Percentiles rank a stretch among this genome's conserved stretches.
These are phyloP conservation scores for Drosophila pseudoananassae DNA, from an alignment of 1,140 invertebrate species.

Conservation along the genomic window DNA sequence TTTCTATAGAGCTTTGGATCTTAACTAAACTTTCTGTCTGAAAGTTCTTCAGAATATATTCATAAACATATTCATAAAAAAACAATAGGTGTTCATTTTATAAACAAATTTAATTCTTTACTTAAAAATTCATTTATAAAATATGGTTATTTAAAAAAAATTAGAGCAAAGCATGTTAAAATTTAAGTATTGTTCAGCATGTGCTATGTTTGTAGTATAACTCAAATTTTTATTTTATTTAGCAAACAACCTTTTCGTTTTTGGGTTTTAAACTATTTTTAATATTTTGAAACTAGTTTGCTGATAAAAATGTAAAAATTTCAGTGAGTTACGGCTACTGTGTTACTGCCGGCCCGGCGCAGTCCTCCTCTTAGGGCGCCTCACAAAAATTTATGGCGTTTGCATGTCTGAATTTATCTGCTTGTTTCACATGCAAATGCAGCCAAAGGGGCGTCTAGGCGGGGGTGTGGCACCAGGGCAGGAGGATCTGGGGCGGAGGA, in stretches of 20 bases:
- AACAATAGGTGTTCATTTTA: too few relatives aligned
- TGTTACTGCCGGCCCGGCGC: constrained; percentile 24
- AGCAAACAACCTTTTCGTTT: neutral
- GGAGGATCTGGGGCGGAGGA: neutral
- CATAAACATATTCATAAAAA: too few relatives aligned
- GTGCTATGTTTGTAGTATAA: too few relatives aligned
- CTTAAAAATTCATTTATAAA: too few relatives aligned
- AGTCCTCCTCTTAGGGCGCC: constrained; percentile 25
- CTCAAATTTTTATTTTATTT: too few relatives aligned
- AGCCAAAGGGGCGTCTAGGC: constrained; percentile 21
- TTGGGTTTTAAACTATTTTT: neutral
- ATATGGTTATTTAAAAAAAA: too few relatives aligned
- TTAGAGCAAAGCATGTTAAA: too few relatives aligned
- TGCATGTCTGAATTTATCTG: constrained; percentile 81
- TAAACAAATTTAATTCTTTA: too few relatives aligned
- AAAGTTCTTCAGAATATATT: too few relatives aligned
- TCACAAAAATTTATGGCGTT: constrained; percentile 75
- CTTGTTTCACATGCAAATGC: constrained; percentile 82
- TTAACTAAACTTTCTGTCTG: too few relatives aligned
- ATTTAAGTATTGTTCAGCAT: too few relatives aligned
- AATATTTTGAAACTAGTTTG: neutral
- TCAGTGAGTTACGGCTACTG: constrained; percentile 32
- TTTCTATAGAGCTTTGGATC: too few relatives aligned
- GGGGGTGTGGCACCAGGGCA: neutral
- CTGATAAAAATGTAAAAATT: constrained; percentile 5